phyloP scores from a whole-genome alignment of 2,113 vertebrate genomes.

The Sciurus niger region DNA sequence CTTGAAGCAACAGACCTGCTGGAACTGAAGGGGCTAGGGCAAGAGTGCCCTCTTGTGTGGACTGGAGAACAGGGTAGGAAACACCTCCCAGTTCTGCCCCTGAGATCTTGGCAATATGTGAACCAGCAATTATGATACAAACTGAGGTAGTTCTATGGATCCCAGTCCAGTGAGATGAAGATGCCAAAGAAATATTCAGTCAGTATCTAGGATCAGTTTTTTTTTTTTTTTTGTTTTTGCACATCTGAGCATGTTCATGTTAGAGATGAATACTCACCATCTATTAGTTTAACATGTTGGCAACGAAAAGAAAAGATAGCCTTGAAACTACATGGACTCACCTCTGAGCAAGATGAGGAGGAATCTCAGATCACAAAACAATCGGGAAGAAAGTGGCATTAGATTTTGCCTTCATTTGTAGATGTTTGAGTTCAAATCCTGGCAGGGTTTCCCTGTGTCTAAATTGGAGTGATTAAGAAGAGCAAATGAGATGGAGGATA shows the following conservation, averaged over 20 bases:
- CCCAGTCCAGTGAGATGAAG: background rate
- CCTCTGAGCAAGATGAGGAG: background rate
- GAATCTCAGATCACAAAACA: background rate
- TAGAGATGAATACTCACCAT: background rate
- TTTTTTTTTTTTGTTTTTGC: background rate
- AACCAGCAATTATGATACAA: background rate
- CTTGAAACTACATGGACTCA: background rate
- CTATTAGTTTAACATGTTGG: background rate
- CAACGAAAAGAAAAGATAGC: background rate
- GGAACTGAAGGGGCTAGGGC: background rate
- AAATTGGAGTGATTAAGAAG: background rate
- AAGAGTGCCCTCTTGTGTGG: accelerated
- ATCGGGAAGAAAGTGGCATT: background rate
- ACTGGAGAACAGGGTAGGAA: background rate
- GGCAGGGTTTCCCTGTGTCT: too few relatives aligned
- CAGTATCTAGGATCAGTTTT: background rate
- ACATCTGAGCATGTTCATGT: background rate
- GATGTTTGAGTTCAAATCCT: background rate
- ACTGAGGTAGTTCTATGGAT: background rate
- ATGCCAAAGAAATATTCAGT: background rate
- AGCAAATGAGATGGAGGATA: background rate
- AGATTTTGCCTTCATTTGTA: background rate
- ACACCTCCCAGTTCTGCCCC: accelerated
- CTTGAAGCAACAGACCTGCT: background rate
- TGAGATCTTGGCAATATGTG: too few relatives aligned